phyloP scores from a whole-genome alignment of 2,113 vertebrate genomes.

The Rhineura floridana region DNA sequence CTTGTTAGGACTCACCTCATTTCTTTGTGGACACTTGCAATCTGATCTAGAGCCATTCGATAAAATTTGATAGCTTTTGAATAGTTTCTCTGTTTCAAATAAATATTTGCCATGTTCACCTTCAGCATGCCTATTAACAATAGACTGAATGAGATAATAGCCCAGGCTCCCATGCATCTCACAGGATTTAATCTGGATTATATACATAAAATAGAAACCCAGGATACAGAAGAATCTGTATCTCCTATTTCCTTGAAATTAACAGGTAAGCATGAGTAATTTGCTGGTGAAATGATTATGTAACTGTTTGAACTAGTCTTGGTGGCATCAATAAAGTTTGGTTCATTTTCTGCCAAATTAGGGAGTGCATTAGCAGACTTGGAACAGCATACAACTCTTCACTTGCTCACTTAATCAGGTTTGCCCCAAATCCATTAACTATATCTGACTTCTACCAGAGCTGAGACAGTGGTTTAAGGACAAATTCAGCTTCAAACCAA shows the following conservation, averaged over 20 bases:
- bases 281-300: not conserved
- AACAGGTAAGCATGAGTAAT: not conserved
- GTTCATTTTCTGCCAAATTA: not conserved
- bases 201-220: not conserved
- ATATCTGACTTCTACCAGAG: not conserved
- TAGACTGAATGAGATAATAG: constrained; percentile 21
- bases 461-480: not conserved
- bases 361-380: not conserved
- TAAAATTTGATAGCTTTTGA: constrained; percentile 97
- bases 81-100: constrained; percentile 95
- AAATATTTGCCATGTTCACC: constrained; percentile 98
- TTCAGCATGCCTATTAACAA: constrained; percentile 86
- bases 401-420: too few relatives aligned
- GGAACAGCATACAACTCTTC: not conserved
- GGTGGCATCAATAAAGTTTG: too few relatives aligned
- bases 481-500: not conserved
- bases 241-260: not conserved
- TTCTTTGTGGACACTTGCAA: constrained; percentile 89
- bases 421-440: not conserved
- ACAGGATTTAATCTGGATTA: not conserved
- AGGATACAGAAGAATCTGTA: not conserved
- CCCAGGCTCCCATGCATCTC: not conserved
- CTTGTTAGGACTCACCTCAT: constrained; percentile 79
- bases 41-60: constrained; percentile 96
- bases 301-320: not conserved